Evolutionary conservation across 2,113 vertebrate genomes (phyloP).

Genomic region (Odontophorus gujanensis): DNA sequence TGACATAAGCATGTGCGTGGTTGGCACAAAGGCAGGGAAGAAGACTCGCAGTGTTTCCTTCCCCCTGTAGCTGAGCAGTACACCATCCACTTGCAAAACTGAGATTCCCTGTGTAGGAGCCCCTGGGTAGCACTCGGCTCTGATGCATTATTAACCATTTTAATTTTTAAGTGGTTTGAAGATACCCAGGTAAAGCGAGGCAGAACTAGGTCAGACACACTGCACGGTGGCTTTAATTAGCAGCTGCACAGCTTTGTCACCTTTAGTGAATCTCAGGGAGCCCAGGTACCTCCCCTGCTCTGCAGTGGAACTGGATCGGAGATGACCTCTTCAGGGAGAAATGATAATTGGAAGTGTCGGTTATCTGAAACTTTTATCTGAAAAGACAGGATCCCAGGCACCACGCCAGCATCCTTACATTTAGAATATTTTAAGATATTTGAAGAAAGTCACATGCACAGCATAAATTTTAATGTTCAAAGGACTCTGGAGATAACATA

Average conservation of each 20-base stretch:
- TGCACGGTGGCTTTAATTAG: conserved; percentile 45
- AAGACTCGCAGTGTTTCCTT: background rate
- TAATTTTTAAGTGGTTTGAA: conserved; percentile 31
- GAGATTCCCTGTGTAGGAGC: background rate
- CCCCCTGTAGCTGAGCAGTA: accelerated
- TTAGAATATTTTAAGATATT: conserved; percentile 69
- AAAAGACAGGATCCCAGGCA: conserved; percentile 67
- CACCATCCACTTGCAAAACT: background rate
- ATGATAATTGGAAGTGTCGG: conserved; percentile 74
- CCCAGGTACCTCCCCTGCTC: background rate
- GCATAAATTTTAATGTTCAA: conserved; percentile 64
- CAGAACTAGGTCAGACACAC: conserved; percentile 67
- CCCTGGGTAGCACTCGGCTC: background rate
- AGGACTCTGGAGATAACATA: conserved; percentile 46
- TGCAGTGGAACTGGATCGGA: conserved; percentile 25
- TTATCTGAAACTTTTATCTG: conserved; percentile 69
- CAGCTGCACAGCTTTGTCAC: conserved; percentile 20
- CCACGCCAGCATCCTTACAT: conserved; percentile 56
- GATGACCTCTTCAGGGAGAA: conserved; percentile 71
- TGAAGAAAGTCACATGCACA: conserved; percentile 41
- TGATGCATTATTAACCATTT: conserved; percentile 51
- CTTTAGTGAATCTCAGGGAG: conserved; percentile 52
- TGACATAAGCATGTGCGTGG: background rate
- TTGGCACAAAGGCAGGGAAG: background rate
- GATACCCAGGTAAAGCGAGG: conserved; percentile 27